A percentile compares a stretch with the other conserved stretches of the same genome.
Conservation (phyloP, 2,888 invertebrate species). For the Diabrotica balteata region DNA sequence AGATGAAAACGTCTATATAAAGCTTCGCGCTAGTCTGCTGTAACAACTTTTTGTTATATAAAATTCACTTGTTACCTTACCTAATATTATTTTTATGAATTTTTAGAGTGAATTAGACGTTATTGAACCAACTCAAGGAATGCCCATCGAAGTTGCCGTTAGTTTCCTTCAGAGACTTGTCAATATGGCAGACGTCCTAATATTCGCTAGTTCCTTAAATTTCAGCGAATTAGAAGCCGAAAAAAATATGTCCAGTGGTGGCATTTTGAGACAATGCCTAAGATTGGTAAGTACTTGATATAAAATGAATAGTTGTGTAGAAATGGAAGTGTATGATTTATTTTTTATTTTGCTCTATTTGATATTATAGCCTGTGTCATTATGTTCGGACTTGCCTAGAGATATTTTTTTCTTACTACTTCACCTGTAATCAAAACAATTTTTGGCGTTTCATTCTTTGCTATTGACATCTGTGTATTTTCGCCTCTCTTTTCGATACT, state of each 20-base stretch:
- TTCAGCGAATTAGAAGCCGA: slow-evolving; percentile 98
- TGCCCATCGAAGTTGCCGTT: slow-evolving; percentile 97
- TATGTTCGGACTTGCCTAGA: no score
- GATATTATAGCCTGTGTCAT: not conserved
- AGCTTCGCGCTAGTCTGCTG: no score
- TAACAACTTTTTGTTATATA: no score
- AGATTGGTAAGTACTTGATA: slow-evolving; percentile 73
- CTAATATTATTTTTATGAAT: not conserved
- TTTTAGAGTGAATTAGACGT: slow-evolving; percentile 96
- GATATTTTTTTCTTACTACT: no score
- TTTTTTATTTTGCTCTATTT: not conserved
- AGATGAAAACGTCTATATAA: no score
- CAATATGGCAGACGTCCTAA: slow-evolving; percentile 97
- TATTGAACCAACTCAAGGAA: slow-evolving; percentile 97
- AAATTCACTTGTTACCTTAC: no score
- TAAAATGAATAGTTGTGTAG: no score
- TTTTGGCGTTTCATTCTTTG: no score
- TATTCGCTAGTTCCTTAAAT: slow-evolving; percentile 97
- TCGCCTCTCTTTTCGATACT: no score
- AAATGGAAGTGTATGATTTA: not conserved
- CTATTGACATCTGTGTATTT: no score
- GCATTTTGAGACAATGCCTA: slow-evolving; percentile 95
- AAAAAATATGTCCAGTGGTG: slow-evolving; percentile 99
- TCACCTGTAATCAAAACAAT: no score
- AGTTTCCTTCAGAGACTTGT: slow-evolving; percentile 97